phyloP scores from a whole-genome alignment of 2,888 invertebrate species.

The Scrobipalpa atriplicella region DNA sequence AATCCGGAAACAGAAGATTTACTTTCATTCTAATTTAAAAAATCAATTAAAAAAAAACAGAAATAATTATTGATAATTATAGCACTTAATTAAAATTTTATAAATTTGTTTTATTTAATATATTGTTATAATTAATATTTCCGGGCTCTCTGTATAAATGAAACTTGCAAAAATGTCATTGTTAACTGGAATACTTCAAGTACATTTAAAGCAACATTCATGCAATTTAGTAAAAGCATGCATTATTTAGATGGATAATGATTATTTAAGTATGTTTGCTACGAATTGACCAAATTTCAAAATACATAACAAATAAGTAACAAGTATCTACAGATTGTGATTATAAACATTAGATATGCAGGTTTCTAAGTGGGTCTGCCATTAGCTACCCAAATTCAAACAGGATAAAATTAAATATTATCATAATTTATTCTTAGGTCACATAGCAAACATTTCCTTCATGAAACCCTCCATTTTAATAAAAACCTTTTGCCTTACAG shows the following conservation, averaged over 20 bases:
- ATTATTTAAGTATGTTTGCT: not conserved
- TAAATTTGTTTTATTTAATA: not conserved
- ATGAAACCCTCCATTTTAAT: constrained; percentile 8
- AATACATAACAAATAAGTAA: too few relatives aligned
- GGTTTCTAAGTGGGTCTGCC: not conserved
- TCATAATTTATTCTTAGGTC: constrained; percentile 2
- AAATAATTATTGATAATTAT: too few relatives aligned
- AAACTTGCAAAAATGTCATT: constrained; percentile 33
- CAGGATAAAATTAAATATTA: not conserved
- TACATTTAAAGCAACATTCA: constrained; percentile 51
- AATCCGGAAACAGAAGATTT: constrained; percentile 23
- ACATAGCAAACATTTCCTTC: constrained; percentile 15
- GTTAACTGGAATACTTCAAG: constrained; percentile 21
- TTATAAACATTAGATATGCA: not conserved
- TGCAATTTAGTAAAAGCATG: constrained; percentile 52
- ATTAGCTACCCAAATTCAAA: not conserved
- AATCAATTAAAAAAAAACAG: too few relatives aligned
- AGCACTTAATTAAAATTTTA: too few relatives aligned
- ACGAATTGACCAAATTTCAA: not conserved
- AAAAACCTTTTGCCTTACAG: not conserved
- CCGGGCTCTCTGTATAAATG: not conserved
- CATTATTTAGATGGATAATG: constrained; percentile 35
- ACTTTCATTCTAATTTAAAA: not conserved
- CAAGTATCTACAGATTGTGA: not conserved
- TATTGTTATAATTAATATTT: not conserved